A percentile compares a stretch with the other conserved stretches of the same genome.
Evolutionary conservation across 1,140 invertebrate genomes (phyloP).

Genomic region (Solenopsis invicta): DNA sequence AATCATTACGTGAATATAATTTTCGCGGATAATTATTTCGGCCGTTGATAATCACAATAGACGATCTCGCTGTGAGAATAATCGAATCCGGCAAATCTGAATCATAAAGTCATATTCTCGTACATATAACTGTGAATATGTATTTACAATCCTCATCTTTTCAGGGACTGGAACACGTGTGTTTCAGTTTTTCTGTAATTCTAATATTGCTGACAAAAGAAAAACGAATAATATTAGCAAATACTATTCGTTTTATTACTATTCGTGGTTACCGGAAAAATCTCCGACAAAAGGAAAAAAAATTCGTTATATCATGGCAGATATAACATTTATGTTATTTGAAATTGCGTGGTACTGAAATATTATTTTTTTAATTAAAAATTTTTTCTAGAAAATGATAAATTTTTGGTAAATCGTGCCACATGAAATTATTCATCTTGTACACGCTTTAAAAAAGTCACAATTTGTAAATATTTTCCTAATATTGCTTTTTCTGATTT

Average conservation of each 20-base stretch:
- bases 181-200: neutral
- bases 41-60: neutral
- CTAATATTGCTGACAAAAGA: too few relatives aligned
- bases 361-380: neutral
- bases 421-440: neutral
- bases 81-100: neutral
- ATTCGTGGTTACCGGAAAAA: neutral
- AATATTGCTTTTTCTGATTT: too few relatives aligned
- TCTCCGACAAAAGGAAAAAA: neutral
- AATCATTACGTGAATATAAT: conserved; percentile 66
- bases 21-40: conserved; percentile 38
- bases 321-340: neutral
- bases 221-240: neutral
- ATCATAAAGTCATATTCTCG: neutral
- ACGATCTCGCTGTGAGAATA: conserved; percentile 24
- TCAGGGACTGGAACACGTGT: neutral
- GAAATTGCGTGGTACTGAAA: neutral
- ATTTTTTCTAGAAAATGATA: neutral
- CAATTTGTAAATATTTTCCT: too few relatives aligned
- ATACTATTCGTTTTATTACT: neutral
- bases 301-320: neutral
- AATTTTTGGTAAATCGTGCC: neutral
- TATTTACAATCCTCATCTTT: neutral
- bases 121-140: neutral
- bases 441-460: neutral